Percentiles rank a stretch among this genome's conserved stretches.
phyloP scores from a whole-genome alignment of 2,113 vertebrate species.

The Aplodontia rufa region DNA sequence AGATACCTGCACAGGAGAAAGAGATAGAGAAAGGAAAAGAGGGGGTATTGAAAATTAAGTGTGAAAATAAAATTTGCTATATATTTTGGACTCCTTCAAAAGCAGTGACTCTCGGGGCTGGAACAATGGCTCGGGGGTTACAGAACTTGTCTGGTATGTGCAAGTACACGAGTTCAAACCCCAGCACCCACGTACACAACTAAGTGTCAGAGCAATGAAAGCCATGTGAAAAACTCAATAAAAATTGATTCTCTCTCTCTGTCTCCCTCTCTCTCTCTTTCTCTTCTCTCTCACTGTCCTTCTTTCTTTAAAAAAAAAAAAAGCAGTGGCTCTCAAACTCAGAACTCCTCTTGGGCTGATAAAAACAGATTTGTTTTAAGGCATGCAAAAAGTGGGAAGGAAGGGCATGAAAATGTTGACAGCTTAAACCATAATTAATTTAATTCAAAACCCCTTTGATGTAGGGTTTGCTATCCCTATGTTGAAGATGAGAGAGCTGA shows the following conservation, averaged over 20 bases:
- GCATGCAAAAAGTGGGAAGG: neutral
- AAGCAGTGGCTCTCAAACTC: neutral
- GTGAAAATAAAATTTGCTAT: neutral
- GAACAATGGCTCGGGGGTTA: too few species aligned
- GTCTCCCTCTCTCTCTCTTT: neutral
- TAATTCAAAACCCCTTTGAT: neutral
- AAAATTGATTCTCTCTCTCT: neutral
- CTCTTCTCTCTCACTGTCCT: too few species aligned
- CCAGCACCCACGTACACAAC: too few species aligned
- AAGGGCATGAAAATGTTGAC: neutral
- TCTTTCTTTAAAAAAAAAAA: too few species aligned
- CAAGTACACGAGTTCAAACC: too few species aligned
- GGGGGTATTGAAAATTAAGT: neutral
- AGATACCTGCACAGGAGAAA: neutral
- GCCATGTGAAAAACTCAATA: too few species aligned
- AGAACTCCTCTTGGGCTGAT: neutral
- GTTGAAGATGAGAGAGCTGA: neutral
- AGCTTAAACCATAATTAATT: neutral
- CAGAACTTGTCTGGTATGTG: too few species aligned
- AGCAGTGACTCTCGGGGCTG: neutral
- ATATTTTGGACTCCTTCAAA: neutral
- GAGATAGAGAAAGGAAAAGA: too few species aligned
- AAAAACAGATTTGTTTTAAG: neutral
- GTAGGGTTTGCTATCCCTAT: neutral
- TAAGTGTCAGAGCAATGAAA: too few species aligned